Evolutionary conservation across 2,113 vertebrate species (phyloP).

Genomic region (Odontophorus gujanensis): DNA sequence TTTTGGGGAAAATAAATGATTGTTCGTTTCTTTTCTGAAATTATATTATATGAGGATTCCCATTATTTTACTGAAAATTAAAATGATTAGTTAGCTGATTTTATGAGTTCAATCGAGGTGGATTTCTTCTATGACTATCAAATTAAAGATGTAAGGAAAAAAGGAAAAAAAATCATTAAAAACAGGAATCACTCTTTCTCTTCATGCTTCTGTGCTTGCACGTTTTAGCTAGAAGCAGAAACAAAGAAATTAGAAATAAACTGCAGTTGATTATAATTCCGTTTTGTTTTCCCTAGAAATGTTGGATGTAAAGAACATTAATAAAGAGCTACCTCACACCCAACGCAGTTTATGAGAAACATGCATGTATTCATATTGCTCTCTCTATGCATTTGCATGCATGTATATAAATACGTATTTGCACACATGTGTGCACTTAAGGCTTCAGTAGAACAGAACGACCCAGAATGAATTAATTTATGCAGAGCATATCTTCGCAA

Average conservation of each 20-base stretch:
- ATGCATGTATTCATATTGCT: conserved; percentile 13
- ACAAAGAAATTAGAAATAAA: conserved; percentile 2
- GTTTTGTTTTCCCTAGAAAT: neutral
- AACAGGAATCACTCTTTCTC: neutral
- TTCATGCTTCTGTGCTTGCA: neutral
- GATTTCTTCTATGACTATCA: conserved; percentile 13
- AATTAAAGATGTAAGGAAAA: conserved; percentile 14
- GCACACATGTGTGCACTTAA: conserved; percentile 35
- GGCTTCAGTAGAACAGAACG: conserved; percentile 26
- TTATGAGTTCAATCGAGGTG: conserved; percentile 53
- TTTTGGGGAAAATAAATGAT: conserved; percentile 83
- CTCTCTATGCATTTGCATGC: neutral
- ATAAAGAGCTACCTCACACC: conserved; percentile 26
- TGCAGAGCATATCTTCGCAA: conserved; percentile 53
- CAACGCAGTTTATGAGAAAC: conserved; percentile 26
- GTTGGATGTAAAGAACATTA: neutral
- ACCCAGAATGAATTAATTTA: conserved; percentile 56
- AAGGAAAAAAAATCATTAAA: neutral
- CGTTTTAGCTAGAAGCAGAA: neutral
- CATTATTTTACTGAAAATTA: conserved; percentile 71
- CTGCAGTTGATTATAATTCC: neutral
- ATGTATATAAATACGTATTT: neutral
- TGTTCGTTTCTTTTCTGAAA: conserved; percentile 76
- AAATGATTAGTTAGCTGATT: conserved; percentile 43
- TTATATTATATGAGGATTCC: conserved; percentile 70